These are phyloP conservation scores for Nasua narica DNA, from an alignment of 2,797 vertebrate species.

Conservation along the genomic window DNA sequence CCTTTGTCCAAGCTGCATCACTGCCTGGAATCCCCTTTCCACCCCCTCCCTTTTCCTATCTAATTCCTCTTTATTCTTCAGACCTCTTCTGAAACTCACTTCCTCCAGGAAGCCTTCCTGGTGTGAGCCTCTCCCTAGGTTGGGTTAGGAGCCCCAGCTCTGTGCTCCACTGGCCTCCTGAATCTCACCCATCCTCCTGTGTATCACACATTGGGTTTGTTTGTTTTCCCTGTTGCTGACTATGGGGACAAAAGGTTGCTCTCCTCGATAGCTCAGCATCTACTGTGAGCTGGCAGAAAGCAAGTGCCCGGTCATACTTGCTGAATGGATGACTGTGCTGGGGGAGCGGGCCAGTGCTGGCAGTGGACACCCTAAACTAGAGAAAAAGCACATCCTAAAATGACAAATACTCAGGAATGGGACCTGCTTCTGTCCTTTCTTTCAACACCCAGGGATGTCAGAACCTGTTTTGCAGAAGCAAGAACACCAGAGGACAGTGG, in stretches of 20 bases:
- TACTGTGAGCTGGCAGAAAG: background rate
- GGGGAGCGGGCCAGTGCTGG: background rate
- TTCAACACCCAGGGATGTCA: background rate
- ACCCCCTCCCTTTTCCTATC: background rate
- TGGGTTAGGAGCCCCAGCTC: background rate
- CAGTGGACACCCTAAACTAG: background rate
- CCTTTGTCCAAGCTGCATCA: background rate
- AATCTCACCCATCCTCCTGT: background rate
- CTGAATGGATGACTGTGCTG: background rate
- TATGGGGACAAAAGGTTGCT: background rate
- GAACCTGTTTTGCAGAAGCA: background rate
- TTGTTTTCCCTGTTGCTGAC: fast-evolving
- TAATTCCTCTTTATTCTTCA: background rate
- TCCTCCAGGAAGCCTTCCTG: background rate
- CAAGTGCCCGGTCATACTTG: background rate
- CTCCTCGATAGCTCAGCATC: background rate
- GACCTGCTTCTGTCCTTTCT: background rate
- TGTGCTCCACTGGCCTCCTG: background rate
- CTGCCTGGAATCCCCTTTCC: background rate
- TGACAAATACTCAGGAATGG: background rate
- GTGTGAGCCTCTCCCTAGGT: background rate
- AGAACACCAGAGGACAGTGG: background rate
- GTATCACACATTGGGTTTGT: background rate
- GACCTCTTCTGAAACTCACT: background rate
- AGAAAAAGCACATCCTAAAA: background rate